Conservation (phyloP, 2,797 vertebrate species). For the Fistularia tabacaria region DNA sequence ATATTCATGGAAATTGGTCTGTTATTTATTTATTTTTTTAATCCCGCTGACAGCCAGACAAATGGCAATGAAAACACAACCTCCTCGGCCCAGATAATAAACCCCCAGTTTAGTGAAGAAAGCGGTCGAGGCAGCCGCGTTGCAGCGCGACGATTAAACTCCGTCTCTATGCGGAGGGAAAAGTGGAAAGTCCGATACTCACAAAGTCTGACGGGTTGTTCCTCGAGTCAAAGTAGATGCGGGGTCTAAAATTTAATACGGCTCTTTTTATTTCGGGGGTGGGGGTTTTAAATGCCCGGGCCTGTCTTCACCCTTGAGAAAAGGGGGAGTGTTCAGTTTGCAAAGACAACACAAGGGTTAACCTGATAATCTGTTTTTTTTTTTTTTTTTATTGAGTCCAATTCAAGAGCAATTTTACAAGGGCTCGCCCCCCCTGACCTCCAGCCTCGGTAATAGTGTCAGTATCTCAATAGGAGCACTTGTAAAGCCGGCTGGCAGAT, state of each 20-base stretch:
- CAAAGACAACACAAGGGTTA: slow-evolving; percentile 6
- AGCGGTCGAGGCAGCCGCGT: neutral
- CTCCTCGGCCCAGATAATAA: neutral
- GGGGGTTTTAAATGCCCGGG: no score
- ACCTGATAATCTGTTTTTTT: slow-evolving; percentile 32
- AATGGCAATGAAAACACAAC: no score
- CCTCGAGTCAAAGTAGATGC: no score
- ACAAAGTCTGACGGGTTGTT: no score
- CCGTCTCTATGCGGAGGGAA: neutral
- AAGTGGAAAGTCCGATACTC: neutral
- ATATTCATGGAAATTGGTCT: no score
- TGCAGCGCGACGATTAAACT: neutral
- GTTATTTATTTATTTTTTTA: no score
- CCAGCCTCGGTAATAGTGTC: slow-evolving; percentile 40
- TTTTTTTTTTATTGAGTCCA: slow-evolving; percentile 20
- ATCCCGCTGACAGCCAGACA: no score
- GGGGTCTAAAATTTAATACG: no score
- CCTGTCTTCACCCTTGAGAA: no score
- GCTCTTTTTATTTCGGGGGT: no score
- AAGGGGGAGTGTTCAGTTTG: no score
- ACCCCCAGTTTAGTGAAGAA: neutral
- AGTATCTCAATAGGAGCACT: slow-evolving; percentile 32
- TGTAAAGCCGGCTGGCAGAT: slow-evolving; percentile 26
- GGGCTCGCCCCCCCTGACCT: slow-evolving; percentile 37
- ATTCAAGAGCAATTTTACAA: slow-evolving; percentile 32